Evolutionary conservation across 2,113 vertebrate species (phyloP), one percentile per base, ranked within the genome.

Genomic region (Panurus biarmicus): DNA sequence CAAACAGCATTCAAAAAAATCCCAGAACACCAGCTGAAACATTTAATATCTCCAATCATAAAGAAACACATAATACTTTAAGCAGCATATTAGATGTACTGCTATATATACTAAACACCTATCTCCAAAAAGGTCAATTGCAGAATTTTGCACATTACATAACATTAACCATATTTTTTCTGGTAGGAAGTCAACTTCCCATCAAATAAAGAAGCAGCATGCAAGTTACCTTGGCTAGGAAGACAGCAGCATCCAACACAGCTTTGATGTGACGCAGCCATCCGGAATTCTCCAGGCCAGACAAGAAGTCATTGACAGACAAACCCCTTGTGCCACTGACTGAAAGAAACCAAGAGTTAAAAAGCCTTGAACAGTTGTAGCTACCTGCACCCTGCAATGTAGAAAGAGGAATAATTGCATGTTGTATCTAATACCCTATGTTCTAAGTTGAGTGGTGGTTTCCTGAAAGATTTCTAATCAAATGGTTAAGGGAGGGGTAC

Each of bases 251-350:
- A 64, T 99, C 99, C 95, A 99, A 85, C 15, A 99, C 93, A 57
- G 99, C 98, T 95, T 99, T 99, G 95, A 99, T 98, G 61, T 99
- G 99, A 45, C 99, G 98, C 51, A 99, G 96, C 99, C 99, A 99
- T 62, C 99, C 99, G 25, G 98, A 98, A 72, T 90, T 99, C 97
- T 99, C 99, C 96, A 99, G 92, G 53, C 99, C 99, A 53, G 98
- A 98, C 75, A 99, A 97, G 85, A 98, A 99, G 96, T 99, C 99
- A 24, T 96, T 98, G 96, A 99, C 98, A 35, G 98, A 98, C 61
- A 99, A 98, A 62, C 98, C 98, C 56, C 98, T 98, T 13, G 97
- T 98, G 42, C 99, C 98, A 87, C 97, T 98, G 79, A 99, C 99
- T 99, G 79, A 67, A 97, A 97, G 45, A 94, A 28, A 87, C 1